A percentile compares a stretch with the other conserved stretches of the same genome.
Evolutionary conservation across 2,888 invertebrate species (phyloP).

Genomic region (Diloba caeruleocephala): DNA sequence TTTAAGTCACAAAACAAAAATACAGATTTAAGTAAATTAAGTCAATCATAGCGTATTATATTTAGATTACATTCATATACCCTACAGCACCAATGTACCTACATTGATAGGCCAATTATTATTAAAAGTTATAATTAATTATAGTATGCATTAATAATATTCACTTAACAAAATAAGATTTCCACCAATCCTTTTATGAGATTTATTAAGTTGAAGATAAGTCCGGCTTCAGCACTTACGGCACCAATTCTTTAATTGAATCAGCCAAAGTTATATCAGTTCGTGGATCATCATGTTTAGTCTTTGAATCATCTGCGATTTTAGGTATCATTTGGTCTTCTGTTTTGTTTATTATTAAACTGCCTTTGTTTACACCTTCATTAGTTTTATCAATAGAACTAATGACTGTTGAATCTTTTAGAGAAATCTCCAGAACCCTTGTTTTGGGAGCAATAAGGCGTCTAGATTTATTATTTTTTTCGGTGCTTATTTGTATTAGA

Average conservation of each 20-base stretch:
- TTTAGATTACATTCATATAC: too few species aligned
- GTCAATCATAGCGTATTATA: too few species aligned
- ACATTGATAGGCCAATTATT: too few species aligned
- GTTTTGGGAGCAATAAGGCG: not conserved
- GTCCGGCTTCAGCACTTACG: too few species aligned
- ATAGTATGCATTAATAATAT: too few species aligned
- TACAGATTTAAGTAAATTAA: too few species aligned
- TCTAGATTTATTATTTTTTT: not conserved
- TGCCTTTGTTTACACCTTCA: not conserved
- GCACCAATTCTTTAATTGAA: not conserved
- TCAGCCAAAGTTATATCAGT: not conserved
- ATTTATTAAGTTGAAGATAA: too few species aligned
- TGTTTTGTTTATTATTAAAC: not conserved
- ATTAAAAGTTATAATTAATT: too few species aligned
- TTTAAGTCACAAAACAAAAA: too few species aligned
- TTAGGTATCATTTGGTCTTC: not conserved
- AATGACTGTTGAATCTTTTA: constrained; percentile 1
- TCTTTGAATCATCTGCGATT: not conserved
- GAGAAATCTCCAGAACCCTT: not conserved
- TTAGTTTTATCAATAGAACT: not conserved
- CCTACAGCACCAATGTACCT: too few species aligned
- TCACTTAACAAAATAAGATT: too few species aligned
- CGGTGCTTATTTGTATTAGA: not conserved
- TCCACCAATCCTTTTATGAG: too few species aligned
- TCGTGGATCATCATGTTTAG: not conserved